phyloP scores from a whole-genome alignment of 2,888 invertebrate species.

The Xanthorhoe spadicearia region DNA sequence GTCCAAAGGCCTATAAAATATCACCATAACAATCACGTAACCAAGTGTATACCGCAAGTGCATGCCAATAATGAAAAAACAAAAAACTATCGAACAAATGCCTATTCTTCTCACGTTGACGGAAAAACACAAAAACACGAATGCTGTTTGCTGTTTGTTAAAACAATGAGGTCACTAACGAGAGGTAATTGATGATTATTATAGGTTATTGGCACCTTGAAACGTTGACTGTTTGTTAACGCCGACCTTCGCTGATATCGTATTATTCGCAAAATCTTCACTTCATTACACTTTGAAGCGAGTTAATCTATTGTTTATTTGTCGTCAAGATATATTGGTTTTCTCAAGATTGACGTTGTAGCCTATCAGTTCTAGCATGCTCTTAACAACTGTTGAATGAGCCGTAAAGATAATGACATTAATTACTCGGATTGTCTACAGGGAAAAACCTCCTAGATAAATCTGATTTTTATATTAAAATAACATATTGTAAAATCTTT shows the following conservation, averaged over 20 bases:
- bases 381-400: neutral
- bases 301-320: slow-evolving; percentile 2
- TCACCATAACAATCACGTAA: slow-evolving; percentile 7
- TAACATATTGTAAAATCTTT: neutral
- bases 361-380: neutral
- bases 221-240: slow-evolving; percentile 21
- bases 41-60: slow-evolving; percentile 9
- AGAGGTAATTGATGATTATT: slow-evolving; percentile 48
- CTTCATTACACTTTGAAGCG: neutral
- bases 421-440: slow-evolving; percentile 12
- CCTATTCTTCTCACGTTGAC: slow-evolving; percentile 33
- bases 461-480: neutral
- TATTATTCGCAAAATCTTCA: neutral
- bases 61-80: slow-evolving; percentile 24
- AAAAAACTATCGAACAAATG: slow-evolving; percentile 26
- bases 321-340: neutral
- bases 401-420: slow-evolving; percentile 17
- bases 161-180: slow-evolving; percentile 49
- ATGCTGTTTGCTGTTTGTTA: slow-evolving; percentile 32
- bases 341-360: slow-evolving; percentile 2
- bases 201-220: slow-evolving; percentile 48
- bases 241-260: neutral
- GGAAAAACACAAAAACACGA: slow-evolving; percentile 39
- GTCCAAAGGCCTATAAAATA: too few relatives aligned
- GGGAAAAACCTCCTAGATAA: slow-evolving; percentile 1